Evolutionary conservation across 2,797 vertebrate genomes (phyloP).

Genomic region (Urosaurus nigricauda): DNA sequence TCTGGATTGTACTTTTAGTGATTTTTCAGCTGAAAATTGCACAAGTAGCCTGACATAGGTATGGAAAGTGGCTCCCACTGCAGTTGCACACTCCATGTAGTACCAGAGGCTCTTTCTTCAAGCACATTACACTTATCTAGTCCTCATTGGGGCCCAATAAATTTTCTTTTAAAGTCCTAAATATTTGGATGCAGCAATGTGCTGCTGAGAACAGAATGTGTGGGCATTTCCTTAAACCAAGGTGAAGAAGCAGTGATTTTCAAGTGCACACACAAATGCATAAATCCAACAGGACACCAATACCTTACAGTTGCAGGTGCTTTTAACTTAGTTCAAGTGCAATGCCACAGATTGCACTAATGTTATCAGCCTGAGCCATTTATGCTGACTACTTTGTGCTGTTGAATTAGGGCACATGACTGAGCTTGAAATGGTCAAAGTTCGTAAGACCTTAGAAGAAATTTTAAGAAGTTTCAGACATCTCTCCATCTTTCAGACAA

Average conservation of each 20-base stretch:
- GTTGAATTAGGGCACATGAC: background rate
- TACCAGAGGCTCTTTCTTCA: background rate
- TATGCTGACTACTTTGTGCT: background rate
- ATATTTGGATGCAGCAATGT: too few species aligned
- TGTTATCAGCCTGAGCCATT: background rate
- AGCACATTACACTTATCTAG: background rate
- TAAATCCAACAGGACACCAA: background rate
- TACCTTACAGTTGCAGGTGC: too few species aligned
- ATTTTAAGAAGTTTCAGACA: constrained; percentile 21
- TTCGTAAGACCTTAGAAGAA: constrained; percentile 8
- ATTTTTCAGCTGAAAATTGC: too few species aligned
- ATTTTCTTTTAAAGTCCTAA: background rate
- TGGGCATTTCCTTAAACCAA: background rate
- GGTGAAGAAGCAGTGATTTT: background rate
- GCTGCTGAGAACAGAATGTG: background rate
- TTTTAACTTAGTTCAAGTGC: background rate
- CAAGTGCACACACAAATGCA: background rate
- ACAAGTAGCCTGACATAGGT: too few species aligned
- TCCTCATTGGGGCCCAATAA: background rate
- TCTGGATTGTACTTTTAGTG: too few species aligned
- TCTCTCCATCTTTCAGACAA: background rate
- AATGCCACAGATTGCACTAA: background rate
- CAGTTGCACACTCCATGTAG: background rate
- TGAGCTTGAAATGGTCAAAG: accelerated
- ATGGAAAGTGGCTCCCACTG: too few species aligned